A percentile compares a stretch with the other conserved stretches of the same genome.
Conservation (phyloP, 2,113 vertebrate species). For the Cariama cristata region DNA sequence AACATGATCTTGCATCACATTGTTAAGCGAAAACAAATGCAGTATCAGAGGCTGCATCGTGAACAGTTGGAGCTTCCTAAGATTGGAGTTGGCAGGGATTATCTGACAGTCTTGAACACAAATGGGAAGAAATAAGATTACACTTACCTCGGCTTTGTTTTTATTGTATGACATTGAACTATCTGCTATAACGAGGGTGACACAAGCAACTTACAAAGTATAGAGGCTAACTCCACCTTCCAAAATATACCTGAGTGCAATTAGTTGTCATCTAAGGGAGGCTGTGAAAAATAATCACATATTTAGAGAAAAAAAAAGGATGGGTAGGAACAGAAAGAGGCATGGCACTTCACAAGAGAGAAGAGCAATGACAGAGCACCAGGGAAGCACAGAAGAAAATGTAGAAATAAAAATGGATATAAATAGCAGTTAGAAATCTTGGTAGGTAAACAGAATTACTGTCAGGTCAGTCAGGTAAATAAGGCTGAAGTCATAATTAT, state of each 20-base stretch:
- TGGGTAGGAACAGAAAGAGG: neutral
- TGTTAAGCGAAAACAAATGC: neutral
- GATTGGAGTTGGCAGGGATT: neutral
- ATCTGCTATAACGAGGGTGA: neutral
- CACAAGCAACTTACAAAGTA: neutral
- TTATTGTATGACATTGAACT: neutral
- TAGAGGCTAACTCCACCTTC: neutral
- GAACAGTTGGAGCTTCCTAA: neutral
- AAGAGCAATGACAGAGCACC: neutral
- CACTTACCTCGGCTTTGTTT: neutral
- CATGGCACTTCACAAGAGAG: neutral
- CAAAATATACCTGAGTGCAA: neutral
- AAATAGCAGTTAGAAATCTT: neutral
- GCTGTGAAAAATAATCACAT: neutral
- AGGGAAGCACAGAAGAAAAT: neutral
- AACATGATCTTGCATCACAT: neutral
- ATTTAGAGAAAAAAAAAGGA: neutral
- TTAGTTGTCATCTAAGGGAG: neutral
- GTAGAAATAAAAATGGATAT: neutral
- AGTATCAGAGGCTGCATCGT: accelerated
- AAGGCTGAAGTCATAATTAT: neutral
- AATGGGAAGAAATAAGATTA: neutral
- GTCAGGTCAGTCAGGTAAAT: neutral
- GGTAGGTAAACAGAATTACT: neutral
- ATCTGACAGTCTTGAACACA: neutral